Percentiles rank a stretch among this genome's conserved stretches.
phyloP scores from a whole-genome alignment of 2,888 invertebrate species.

The Encarsia formosa region DNA sequence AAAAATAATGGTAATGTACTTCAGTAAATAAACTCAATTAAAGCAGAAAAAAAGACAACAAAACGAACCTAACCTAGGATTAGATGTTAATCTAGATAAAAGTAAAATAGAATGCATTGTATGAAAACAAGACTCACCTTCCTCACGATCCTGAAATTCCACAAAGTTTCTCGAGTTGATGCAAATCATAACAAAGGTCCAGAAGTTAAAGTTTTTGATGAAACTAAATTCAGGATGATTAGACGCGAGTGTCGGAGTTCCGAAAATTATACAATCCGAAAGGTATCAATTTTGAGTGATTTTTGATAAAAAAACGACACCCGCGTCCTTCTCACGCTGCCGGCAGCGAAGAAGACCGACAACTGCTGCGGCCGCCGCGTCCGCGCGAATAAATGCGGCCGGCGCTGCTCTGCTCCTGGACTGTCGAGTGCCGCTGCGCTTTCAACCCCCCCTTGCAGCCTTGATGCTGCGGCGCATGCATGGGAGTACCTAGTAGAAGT shows the following conservation, averaged over 20 bases:
- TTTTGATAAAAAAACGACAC: constrained; percentile 4
- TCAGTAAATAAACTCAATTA: too few species aligned
- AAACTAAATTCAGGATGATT: too few species aligned
- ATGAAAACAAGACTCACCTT: constrained; percentile 24
- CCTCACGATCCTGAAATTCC: constrained; percentile 17
- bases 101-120: background rate
- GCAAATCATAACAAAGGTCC: constrained; percentile 27
- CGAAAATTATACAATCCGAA: too few species aligned
- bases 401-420: background rate
- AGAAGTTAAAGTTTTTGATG: too few species aligned
- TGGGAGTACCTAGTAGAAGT: constrained; percentile 1
- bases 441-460: constrained; percentile 19
- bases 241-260: too few species aligned
- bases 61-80: background rate
- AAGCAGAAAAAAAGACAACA: background rate
- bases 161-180: constrained; percentile 19
- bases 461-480: background rate
- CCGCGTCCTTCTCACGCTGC: constrained; percentile 35
- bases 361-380: constrained; percentile 18
- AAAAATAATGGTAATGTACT: too few species aligned
- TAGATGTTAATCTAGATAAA: background rate
- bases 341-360: constrained; percentile 45
- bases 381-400: constrained; percentile 25
- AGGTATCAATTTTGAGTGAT: too few species aligned
- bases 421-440: background rate